phyloP scores from a whole-genome alignment of 2,113 vertebrate genomes.

The Cavia porcellus region DNA sequence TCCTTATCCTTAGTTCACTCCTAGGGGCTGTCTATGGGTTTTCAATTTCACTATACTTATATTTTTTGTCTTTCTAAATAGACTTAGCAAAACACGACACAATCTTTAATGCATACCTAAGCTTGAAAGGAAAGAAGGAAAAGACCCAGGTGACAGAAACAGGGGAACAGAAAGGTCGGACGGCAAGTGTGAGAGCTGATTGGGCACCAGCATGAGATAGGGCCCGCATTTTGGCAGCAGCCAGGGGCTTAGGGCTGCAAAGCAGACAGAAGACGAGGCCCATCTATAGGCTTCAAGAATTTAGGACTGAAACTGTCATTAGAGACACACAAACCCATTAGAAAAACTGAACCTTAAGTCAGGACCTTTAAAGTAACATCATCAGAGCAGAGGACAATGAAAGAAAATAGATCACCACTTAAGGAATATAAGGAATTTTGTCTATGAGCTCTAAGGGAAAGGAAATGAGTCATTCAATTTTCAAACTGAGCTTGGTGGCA shows the following conservation, averaged over 20 bases:
- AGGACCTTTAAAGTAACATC: constrained; percentile 24
- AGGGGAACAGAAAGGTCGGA: background rate
- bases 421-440: constrained; percentile 50
- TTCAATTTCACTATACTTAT: background rate
- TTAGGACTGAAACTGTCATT: constrained; percentile 9
- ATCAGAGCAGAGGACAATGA: constrained; percentile 27
- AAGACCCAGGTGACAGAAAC: constrained; percentile 29
- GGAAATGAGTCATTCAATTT: constrained; percentile 43
- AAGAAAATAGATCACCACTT: constrained; percentile 57
- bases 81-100: constrained; percentile 33
- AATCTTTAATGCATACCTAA: background rate
- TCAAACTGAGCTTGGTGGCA: background rate
- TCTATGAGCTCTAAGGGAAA: background rate
- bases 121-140: background rate
- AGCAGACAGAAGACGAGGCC: background rate
- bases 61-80: background rate
- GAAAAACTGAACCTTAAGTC: background rate
- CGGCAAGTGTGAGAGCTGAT: background rate
- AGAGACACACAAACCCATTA: too few relatives aligned
- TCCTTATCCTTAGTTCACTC: background rate
- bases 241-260: background rate
- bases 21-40: background rate
- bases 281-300: background rate
- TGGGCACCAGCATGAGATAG: constrained; percentile 6
- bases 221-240: background rate